A percentile compares a stretch with the other conserved stretches of the same genome.
Evolutionary conservation across 1,140 invertebrate genomes (phyloP).

Genomic region (Zaprionus ornatus): DNA sequence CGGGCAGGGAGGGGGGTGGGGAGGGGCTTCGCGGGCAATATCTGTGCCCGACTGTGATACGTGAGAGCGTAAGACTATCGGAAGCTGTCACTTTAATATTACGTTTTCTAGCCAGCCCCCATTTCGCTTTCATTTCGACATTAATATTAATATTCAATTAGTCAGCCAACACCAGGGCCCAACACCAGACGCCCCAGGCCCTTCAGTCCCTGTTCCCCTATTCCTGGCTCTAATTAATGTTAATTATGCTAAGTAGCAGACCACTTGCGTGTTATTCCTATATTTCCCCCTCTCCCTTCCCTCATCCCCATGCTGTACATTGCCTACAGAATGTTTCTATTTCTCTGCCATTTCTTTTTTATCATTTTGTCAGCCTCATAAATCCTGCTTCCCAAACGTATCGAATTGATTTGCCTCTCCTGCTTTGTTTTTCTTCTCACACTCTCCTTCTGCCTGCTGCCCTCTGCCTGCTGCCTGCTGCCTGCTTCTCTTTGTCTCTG

Average conservation of each 20-base stretch:
- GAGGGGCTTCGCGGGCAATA: neutral
- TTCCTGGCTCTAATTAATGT: constrained; percentile 61
- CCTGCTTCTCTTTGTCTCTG: constrained; percentile 14
- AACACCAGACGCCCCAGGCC: neutral
- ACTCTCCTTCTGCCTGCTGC: neutral
- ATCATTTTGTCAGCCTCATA: constrained; percentile 20
- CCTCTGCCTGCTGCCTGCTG: neutral
- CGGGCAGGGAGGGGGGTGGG: neutral
- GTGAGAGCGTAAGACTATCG: constrained; percentile 23
- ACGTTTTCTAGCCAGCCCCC: constrained; percentile 44
- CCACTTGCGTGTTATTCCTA: constrained; percentile 41
- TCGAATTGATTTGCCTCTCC: constrained; percentile 58
- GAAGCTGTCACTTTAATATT: constrained; percentile 70
- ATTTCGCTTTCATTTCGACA: constrained; percentile 65
- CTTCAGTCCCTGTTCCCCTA: neutral
- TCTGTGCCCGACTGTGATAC: neutral
- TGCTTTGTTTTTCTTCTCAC: neutral
- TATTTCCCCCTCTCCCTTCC: neutral
- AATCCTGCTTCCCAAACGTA: constrained; percentile 27
- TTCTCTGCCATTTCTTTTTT: neutral
- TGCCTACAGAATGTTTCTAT: constrained; percentile 20
- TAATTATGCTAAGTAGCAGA: constrained; percentile 73
- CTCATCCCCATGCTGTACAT: no score
- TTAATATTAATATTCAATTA: constrained; percentile 80
- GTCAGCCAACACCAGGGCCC: constrained; percentile 38